A percentile compares a stretch with the other conserved stretches of the same genome.
Conservation (phyloP, 2,797 vertebrate genomes). For the Syngnathus rostellatus region DNA sequence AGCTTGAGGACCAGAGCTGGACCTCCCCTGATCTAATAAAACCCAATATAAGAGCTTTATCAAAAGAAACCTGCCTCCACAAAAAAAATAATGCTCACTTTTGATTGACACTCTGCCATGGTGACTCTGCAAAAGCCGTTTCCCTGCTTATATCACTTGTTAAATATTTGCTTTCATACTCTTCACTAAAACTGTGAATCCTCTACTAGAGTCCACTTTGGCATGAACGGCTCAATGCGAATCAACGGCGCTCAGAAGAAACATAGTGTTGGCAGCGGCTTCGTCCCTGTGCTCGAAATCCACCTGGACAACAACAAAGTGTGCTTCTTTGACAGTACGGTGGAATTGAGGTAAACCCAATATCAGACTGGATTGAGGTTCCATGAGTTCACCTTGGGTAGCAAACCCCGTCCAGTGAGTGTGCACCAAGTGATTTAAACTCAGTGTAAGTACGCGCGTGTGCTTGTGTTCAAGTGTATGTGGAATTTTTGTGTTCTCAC, state of each 20-base stretch:
- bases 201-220: constrained; percentile 83
- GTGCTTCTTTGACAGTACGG: constrained; percentile 81
- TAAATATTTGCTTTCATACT: constrained; percentile 1
- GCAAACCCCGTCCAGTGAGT: constrained; percentile 40
- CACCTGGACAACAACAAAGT: constrained; percentile 76
- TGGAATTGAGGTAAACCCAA: constrained; percentile 78
- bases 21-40: too few species aligned
- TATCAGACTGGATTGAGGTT: constrained; percentile 54
- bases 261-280: constrained; percentile 51
- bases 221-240: constrained; percentile 86
- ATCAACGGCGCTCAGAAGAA: constrained; percentile 72
- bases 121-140: background rate
- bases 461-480: background rate
- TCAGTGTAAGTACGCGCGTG: background rate
- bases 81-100: background rate
- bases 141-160: background rate
- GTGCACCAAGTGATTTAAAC: constrained; percentile 43
- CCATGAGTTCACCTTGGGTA: constrained; percentile 56
- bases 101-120: background rate
- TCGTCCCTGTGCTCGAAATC: constrained; percentile 68
- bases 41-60: background rate
- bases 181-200: constrained; percentile 4
- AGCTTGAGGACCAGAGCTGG: too few species aligned
- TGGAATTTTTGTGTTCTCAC: constrained; percentile 18
- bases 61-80: background rate